A percentile compares a stretch with the other conserved stretches of the same genome.
Evolutionary conservation across 2,797 vertebrate genomes (phyloP).

Genomic region (Syngnathus rostellatus): DNA sequence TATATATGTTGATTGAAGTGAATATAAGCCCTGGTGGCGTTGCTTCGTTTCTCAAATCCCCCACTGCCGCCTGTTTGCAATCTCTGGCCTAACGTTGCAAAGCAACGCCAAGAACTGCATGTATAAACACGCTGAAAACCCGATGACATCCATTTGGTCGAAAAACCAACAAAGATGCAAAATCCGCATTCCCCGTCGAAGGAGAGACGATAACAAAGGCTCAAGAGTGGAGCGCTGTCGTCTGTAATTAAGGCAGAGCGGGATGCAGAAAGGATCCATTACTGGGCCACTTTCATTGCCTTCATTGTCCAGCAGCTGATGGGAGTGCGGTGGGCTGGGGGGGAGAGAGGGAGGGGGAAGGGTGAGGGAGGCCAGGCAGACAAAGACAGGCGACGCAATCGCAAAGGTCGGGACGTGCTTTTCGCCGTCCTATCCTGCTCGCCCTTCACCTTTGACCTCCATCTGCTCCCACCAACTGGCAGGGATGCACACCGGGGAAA

Average conservation of each 20-base stretch:
- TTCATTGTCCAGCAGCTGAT: conserved; percentile 10
- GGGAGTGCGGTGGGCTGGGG: neutral
- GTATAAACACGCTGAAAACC: neutral
- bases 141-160: conserved; percentile 45
- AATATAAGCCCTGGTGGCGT: neutral
- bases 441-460: conserved; percentile 43
- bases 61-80: conserved; percentile 14
- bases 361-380: conserved; percentile 19
- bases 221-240: conserved; percentile 47
- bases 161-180: conserved; percentile 5
- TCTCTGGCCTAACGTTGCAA: conserved; percentile 26
- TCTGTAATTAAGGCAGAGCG: conserved; percentile 52
- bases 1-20: too few relatives aligned
- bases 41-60: neutral
- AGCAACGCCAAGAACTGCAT: conserved; percentile 15
- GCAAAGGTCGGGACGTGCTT: conserved; percentile 46
- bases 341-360: neutral
- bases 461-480: conserved; percentile 28
- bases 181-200: conserved; percentile 27
- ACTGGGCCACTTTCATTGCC: conserved; percentile 57
- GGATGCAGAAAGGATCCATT: conserved; percentile 53
- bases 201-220: conserved; percentile 38
- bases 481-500: too few relatives aligned
- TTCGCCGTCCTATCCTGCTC: conserved; percentile 36
- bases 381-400: conserved; percentile 51